Base-by-base conservation (phyloP, 1,140 invertebrate genomes). In the Chionoecetes opilio region DNA sequence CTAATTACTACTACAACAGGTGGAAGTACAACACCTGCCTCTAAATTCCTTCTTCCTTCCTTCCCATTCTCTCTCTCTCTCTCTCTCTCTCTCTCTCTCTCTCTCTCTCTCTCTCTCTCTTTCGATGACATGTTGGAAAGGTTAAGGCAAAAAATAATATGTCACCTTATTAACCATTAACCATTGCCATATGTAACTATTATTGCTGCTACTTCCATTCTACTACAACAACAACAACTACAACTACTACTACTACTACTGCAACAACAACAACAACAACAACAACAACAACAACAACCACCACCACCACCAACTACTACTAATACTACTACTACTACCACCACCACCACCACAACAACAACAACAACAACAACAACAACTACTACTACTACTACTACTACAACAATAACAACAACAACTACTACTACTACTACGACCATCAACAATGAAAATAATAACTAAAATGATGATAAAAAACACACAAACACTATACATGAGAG, bases 341-440 rank as follows among this genome's bases (percentile, higher is more conserved):
- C 53, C 26, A 75, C 53, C 26, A 75, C 21, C 26, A 75, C 53
- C 14, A 46, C 41, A 46, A 46, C 14, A 46, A 46, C 14, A 46
- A 46, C 14, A 46, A 46, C 14, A 46, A 46, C 14, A 46, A 46
- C 14, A 46, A 46, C 14, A 53, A 46, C 63, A n/a, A 75, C 63
- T 75, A 75, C 63, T 75, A 75, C 63, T 75, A 75, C 63, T 75
- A 75, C n/a, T 75, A 75, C 63, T 75, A 75, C 63, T 75, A 75
- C 63, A n/a, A 75, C 63, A n/a, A 75, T 26, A n/a, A 75, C 63
- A n/a, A 75, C 63, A n/a, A 75, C 63, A n/a, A 75, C 63, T 21
- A 6, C 53, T 75, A 75, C 53, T 9, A 29, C 3, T 3, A 35
- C 37, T n/a, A 75, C 26, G 1, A 75, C 63, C n/a, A 75, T 26